Evolutionary conservation across 2,113 vertebrate genomes (phyloP).

Genomic region (Python bivittatus): DNA sequence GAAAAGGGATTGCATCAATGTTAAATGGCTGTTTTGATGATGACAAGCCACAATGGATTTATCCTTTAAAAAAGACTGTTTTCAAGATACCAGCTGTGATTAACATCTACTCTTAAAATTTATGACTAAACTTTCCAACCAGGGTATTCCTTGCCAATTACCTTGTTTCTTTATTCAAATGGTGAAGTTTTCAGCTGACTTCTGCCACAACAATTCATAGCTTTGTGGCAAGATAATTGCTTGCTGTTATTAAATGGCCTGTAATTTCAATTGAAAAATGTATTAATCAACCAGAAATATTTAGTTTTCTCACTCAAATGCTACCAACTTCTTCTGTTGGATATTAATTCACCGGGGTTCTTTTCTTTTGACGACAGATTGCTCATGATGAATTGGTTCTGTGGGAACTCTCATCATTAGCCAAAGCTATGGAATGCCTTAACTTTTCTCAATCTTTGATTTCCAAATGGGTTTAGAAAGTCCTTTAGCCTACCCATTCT

Average conservation of each 20-base stretch:
- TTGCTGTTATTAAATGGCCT: not conserved
- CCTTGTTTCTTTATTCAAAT: not conserved
- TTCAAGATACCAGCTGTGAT: not conserved
- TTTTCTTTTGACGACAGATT: not conserved
- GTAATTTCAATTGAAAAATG: not conserved
- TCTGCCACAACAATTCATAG: not conserved
- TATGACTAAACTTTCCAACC: not conserved
- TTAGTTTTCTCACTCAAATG: not conserved
- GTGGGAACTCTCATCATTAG: not conserved
- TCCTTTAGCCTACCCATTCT: not conserved
- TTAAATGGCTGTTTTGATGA: slow-evolving; percentile 20
- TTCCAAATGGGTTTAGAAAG: not conserved
- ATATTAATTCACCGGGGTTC: not conserved
- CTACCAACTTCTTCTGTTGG: not conserved
- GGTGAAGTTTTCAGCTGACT: not conserved
- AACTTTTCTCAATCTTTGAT: not conserved
- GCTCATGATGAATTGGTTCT: not conserved
- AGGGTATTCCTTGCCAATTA: not conserved
- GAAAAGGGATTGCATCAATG: not conserved
- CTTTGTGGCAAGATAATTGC: not conserved
- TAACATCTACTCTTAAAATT: not conserved
- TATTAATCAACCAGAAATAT: slow-evolving; percentile 1
- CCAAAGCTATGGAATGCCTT: not conserved
- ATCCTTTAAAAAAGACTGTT: not conserved
- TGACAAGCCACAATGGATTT: slow-evolving; percentile 2